A percentile compares a stretch with the other conserved stretches of the same genome.
Evolutionary conservation across 2,113 vertebrate species (phyloP).

Genomic region (Leuciscus idus): DNA sequence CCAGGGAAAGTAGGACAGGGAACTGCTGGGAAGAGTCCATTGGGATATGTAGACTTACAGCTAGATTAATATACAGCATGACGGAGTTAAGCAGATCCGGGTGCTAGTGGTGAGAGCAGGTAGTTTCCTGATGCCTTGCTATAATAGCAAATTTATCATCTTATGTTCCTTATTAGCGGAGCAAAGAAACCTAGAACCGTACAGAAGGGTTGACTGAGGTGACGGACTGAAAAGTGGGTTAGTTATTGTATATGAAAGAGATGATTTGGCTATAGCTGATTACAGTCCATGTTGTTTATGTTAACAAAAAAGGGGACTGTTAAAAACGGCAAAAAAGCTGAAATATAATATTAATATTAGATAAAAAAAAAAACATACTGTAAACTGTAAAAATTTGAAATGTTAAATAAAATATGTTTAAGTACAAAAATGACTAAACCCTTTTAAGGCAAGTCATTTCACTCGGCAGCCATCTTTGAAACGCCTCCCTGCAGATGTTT

Average conservation of each 20-base stretch:
- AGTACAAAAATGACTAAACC: no score
- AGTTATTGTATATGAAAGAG: neutral
- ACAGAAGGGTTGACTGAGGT: neutral
- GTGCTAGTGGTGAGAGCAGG: neutral
- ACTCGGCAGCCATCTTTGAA: no score
- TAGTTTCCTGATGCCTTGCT: neutral
- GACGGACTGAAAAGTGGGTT: neutral
- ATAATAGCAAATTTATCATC: slow-evolving; percentile 6
- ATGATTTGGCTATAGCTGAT: neutral
- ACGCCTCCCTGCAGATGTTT: no score
- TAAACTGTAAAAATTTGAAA: no score
- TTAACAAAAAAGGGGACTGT: no score
- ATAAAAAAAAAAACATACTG: no score
- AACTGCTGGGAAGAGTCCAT: slow-evolving; percentile 8
- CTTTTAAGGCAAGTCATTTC: no score
- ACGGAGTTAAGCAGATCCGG: neutral
- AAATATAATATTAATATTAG: no score
- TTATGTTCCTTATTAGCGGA: neutral
- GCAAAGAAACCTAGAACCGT: neutral
- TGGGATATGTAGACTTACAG: neutral
- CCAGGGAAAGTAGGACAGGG: slow-evolving; percentile 36
- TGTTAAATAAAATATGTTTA: no score
- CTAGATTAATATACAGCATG: neutral
- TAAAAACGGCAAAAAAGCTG: no score
- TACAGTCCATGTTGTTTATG: neutral